Conservation (phyloP, 2,113 vertebrate species). For the Chloropsis hardwickii region DNA sequence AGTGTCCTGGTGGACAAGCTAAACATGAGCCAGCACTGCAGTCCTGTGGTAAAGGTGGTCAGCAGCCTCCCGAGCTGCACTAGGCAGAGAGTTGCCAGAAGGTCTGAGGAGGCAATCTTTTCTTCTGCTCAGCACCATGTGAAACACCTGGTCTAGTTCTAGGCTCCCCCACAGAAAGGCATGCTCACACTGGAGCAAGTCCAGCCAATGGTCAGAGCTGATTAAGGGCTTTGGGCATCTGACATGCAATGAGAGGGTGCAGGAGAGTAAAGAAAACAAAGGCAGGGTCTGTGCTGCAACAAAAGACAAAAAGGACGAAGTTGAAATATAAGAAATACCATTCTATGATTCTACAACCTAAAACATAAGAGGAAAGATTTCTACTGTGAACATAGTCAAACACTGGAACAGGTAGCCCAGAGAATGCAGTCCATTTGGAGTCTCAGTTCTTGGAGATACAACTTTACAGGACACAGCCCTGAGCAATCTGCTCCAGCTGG, state of each 20-base stretch:
- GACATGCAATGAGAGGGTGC: not conserved
- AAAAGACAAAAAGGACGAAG: not conserved
- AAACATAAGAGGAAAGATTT: not conserved
- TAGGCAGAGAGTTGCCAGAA: not conserved
- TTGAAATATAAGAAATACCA: not conserved
- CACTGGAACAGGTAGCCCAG: not conserved
- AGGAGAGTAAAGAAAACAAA: not conserved
- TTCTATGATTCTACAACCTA: not conserved
- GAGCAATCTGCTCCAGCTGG: not conserved
- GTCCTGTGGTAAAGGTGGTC: not conserved
- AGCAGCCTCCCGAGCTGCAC: not conserved
- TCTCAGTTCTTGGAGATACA: not conserved
- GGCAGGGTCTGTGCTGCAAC: not conserved
- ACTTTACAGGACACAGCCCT: not conserved
- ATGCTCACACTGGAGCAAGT: not conserved
- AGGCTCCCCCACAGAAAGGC: not conserved
- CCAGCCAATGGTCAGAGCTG: not conserved
- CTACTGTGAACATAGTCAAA: not conserved
- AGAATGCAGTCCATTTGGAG: not conserved
- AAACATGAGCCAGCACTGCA: not conserved
- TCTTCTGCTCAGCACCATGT: not conserved
- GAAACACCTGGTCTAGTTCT: not conserved
- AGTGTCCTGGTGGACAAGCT: not conserved
- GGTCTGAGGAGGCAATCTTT: not conserved
- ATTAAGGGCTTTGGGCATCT: not conserved